These are phyloP conservation scores for Agrotis segetum DNA, from an alignment of 2,888 invertebrate species.

Conservation along the genomic window DNA sequence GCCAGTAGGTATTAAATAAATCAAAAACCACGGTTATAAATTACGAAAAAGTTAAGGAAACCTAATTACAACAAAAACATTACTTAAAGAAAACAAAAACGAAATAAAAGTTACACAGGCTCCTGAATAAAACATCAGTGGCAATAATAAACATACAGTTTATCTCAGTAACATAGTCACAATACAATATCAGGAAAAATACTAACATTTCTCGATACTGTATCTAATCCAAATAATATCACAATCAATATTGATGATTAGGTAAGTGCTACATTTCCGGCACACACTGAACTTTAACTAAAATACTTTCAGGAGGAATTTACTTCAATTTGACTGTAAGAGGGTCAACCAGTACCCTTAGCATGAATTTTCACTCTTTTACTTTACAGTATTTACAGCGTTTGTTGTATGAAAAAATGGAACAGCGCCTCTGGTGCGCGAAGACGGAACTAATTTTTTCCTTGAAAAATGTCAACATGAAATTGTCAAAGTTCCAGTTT, in stretches of 20 bases:
- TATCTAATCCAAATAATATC: slow-evolving; percentile 37
- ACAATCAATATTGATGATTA: slow-evolving; percentile 36
- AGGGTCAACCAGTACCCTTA: too few species aligned
- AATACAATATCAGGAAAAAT: slow-evolving; percentile 19
- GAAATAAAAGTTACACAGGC: neutral
- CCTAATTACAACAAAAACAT: neutral
- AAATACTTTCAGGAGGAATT: neutral
- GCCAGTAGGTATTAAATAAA: too few species aligned
- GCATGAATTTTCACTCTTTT: too few species aligned
- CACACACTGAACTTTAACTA: slow-evolving; percentile 1
- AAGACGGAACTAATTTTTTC: too few species aligned
- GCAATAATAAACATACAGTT: slow-evolving; percentile 2
- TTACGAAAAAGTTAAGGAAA: neutral
- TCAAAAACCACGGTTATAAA: too few species aligned
- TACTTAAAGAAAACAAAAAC: neutral
- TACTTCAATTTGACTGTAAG: too few species aligned
- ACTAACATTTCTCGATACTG: slow-evolving; percentile 39
- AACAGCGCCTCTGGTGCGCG: too few species aligned
- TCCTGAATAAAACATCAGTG: neutral
- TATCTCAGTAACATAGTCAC: slow-evolving; percentile 25
- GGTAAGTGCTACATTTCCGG: neutral
- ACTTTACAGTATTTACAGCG: too few species aligned
- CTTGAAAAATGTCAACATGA: too few species aligned
- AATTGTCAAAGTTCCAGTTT: too few species aligned
- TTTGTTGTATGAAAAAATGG: too few species aligned